Evolutionary conservation across 2,888 invertebrate genomes (phyloP), one percentile per base, ranked within the genome.

Genomic region (Tetanocera ferruginea): DNA sequence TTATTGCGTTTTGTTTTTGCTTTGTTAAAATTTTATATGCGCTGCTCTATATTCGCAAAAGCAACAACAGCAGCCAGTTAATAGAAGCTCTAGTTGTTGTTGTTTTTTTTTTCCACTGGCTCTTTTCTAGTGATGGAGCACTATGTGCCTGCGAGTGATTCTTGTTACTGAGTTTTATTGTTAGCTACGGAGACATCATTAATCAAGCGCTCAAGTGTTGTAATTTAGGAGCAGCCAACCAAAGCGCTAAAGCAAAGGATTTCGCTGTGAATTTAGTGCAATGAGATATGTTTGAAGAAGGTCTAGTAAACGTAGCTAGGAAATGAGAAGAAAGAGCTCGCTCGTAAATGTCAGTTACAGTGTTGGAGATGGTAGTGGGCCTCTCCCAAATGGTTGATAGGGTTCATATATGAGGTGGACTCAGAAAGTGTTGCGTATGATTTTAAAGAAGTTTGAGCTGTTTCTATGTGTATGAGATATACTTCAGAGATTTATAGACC

Each of bases 151-250:
- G 76, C 52, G 62, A 62, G 37, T 69, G 64, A 52, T 70, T 70
- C 62, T 55, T 69, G 51, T 69, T 77, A 37, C 43, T 52, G 55
- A 55, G 31, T 74, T 77, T 78, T 67, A 72, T 62, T 70, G 57
- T 51, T 60, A 19, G 66, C n/a, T 25, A 52, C 14, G 6, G 62
- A 55, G 64, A 23, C 74, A 60, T 79, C 80, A 81, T 80, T 77
- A 81, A 81, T 82, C 82, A 81, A 80, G 70, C 73, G 76, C 69
- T 78, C 77, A 77, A 70, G 76, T 72, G 77, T 60, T 76, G 79
- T 79, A 79, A 78, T 73, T 78, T 79, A 78, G 74, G 67, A 43
- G 52, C 25, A 51, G 49, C 11, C 28, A 31, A 17, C 23, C 8
- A 25, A 28, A 62, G 34, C 37, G n/a, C 67, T 6, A 37, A 60